A percentile compares a stretch with the other conserved stretches of the same genome.
phyloP scores from a whole-genome alignment of 1,140 invertebrate genomes.

The Drosophila ohnishii region DNA sequence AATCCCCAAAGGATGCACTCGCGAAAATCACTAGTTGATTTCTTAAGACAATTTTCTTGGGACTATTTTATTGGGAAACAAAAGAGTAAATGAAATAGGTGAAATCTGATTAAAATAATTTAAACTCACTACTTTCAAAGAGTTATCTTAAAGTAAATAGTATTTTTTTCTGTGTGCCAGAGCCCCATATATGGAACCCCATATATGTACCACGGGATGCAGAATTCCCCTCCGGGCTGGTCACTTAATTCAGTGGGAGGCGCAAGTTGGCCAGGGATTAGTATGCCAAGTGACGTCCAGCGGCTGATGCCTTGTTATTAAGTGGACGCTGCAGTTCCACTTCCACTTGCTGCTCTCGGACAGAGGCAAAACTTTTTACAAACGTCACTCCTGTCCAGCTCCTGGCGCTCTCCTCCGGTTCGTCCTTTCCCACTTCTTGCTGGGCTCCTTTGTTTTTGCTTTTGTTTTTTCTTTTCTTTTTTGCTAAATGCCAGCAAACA shows the following conservation, averaged over 20 bases:
- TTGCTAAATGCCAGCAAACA: constrained; percentile 78
- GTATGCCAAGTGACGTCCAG: constrained; percentile 68
- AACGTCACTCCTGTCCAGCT: constrained; percentile 44
- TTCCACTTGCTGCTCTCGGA: constrained; percentile 24
- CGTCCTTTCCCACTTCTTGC: constrained; percentile 7
- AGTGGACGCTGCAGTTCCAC: constrained; percentile 51
- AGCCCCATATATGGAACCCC: constrained; percentile 9
- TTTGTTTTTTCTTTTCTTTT: constrained; percentile 35
- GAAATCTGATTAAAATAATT: not conserved
- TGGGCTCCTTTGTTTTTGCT: constrained; percentile 33
- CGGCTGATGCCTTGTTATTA: constrained; percentile 71
- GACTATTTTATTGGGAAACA: no score
- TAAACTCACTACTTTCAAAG: not conserved
- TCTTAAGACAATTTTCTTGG: not conserved
- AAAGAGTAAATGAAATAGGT: accelerated
- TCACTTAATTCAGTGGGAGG: constrained; percentile 50
- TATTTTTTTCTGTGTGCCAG: not conserved
- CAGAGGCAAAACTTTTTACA: constrained; percentile 73
- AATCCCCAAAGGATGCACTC: constrained; percentile 14
- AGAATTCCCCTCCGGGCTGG: constrained; percentile 15
- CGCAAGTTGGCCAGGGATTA: constrained; percentile 58
- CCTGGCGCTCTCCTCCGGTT: constrained; percentile 15
- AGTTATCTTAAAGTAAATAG: not conserved
- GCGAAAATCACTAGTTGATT: not conserved
- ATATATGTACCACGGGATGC: not conserved